Conservation (phyloP, 35 echinoderm and acorn worm species). For the Apostichopus parvimensis region DNA sequence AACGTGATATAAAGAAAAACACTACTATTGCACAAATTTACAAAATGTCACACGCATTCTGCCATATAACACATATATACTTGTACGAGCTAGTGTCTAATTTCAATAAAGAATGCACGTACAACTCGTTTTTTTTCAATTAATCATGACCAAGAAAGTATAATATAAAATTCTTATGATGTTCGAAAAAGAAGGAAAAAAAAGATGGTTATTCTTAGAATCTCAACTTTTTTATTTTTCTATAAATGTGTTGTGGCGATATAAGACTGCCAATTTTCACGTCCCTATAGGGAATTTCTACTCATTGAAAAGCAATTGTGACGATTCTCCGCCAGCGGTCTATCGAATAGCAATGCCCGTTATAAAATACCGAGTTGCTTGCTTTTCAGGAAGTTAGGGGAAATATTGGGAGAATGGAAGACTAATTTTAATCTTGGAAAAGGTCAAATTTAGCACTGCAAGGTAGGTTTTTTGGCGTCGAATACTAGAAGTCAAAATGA, state of each 20-base stretch:
- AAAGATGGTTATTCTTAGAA: too few species aligned
- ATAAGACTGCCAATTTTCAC: slow-evolving; percentile 14
- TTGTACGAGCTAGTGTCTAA: too few species aligned
- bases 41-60: too few species aligned
- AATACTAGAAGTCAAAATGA: background rate
- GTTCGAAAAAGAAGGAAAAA: too few species aligned
- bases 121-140: too few species aligned
- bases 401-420: background rate
- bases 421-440: slow-evolving; percentile 2
- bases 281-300: background rate
- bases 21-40: too few species aligned
- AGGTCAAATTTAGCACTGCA: slow-evolving; percentile 12
- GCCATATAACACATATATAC: too few species aligned
- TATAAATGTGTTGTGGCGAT: background rate
- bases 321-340: background rate
- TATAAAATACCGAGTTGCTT: background rate
- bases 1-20: too few species aligned
- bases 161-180: too few species aligned
- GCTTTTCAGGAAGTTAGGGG: background rate
- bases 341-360: background rate
- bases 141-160: too few species aligned
- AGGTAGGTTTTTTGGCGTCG: slow-evolving; percentile 21
- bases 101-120: too few species aligned
- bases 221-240: background rate
- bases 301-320: slow-evolving; percentile 30